Conservation (phyloP, 2,797 vertebrate species). For the Acanthis flammea region DNA sequence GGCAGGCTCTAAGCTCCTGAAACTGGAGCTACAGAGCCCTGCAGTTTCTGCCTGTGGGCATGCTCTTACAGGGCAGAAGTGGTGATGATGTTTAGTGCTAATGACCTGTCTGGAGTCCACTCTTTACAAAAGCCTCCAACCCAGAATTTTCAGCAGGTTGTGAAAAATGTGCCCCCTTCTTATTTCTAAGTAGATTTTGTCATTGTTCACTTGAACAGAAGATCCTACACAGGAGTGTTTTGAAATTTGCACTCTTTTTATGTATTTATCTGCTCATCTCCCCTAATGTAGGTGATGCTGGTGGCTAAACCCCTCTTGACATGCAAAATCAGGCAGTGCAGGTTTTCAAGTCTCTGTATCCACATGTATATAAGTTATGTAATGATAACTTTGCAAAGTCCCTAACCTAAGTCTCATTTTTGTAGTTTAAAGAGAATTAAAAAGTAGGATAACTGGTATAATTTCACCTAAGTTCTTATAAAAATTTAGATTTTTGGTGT, state of each 20-base stretch:
- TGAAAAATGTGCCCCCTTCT: background rate
- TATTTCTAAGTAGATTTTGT: background rate
- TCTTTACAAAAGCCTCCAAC: background rate
- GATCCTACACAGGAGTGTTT: background rate
- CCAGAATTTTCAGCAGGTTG: background rate
- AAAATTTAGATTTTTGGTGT: background rate
- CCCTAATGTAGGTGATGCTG: background rate
- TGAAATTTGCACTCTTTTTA: background rate
- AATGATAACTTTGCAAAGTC: background rate
- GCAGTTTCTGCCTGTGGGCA: background rate
- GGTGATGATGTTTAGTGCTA: background rate
- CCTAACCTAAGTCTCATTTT: background rate
- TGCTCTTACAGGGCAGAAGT: background rate
- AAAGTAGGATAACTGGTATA: background rate
- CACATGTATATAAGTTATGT: background rate
- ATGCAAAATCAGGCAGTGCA: background rate
- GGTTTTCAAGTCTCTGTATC: no score
- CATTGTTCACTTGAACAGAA: background rate
- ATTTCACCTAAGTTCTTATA: background rate
- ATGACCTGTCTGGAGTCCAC: background rate
- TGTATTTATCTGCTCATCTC: background rate
- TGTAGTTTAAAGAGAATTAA: background rate
- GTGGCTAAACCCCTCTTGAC: fast-evolving
- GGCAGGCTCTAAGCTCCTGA: background rate
- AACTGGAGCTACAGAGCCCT: background rate